A percentile compares a stretch with the other conserved stretches of the same genome.
Conservation (phyloP, 2,113 vertebrate species). For the Calidris pugnax region DNA sequence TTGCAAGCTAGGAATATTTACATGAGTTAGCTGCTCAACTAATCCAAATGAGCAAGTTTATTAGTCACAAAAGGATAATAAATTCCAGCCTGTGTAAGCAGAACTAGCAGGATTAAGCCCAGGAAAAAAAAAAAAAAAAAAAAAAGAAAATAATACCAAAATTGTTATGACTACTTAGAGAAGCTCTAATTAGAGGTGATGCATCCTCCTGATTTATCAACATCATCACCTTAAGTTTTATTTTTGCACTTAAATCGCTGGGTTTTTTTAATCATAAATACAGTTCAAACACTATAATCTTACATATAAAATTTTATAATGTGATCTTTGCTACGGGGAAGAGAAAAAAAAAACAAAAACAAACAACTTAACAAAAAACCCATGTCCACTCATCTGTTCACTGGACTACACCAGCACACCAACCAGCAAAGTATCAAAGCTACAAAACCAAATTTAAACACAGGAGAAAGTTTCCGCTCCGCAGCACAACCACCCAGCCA, state of each 20-base stretch:
- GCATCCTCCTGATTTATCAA: background rate
- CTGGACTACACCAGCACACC: background rate
- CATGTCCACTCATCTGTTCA: no score
- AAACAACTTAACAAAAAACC: background rate
- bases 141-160: accelerated
- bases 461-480: background rate
- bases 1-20: background rate
- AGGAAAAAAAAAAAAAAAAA: accelerated
- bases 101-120: background rate
- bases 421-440: background rate
- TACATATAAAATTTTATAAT: accelerated
- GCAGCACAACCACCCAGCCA: background rate
- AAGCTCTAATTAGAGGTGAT: background rate
- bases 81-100: background rate
- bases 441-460: background rate
- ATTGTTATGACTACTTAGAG: background rate
- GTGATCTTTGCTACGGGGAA: background rate
- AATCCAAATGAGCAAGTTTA: background rate
- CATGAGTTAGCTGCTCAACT: background rate
- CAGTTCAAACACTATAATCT: background rate
- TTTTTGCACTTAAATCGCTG: background rate
- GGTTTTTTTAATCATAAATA: background rate
- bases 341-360: background rate
- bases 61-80: background rate
- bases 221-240: background rate